Percentiles rank a stretch among this genome's conserved stretches.
These are phyloP conservation scores for Dasyornis broadbenti DNA, from an alignment of 2,113 vertebrate species.

Conservation along the genomic window DNA sequence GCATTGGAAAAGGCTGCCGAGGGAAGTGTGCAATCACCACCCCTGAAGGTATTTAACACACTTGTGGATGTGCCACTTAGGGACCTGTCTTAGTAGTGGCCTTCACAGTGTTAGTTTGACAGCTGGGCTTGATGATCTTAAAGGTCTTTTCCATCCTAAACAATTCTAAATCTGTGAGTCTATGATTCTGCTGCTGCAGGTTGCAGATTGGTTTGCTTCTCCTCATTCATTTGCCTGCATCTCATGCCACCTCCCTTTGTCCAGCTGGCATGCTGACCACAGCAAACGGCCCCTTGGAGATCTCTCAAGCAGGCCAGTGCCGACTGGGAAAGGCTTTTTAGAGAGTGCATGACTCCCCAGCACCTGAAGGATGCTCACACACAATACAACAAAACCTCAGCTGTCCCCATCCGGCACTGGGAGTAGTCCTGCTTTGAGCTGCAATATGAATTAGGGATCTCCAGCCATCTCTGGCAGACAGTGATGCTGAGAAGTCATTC, in stretches of 20 bases:
- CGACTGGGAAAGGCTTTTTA: not conserved
- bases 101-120: not conserved
- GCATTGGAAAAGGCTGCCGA: not conserved
- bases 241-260: not conserved
- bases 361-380: not conserved
- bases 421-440: not conserved
- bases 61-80: not conserved
- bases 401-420: accelerated
- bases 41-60: not conserved
- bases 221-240: not conserved
- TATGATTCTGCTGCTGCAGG: not conserved
- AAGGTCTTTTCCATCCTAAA: not conserved
- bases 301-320: not conserved
- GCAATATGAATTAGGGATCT: accelerated
- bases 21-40: not conserved
- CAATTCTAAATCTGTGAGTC: not conserved
- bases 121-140: not conserved
- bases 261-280: not conserved
- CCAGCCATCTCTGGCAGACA: not conserved
- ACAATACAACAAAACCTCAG: not conserved
- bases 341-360: not conserved
- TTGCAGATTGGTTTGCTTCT: not conserved
- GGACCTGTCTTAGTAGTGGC: not conserved
- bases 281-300: accelerated
- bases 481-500: not conserved